Conservation (phyloP, 1,140 invertebrate species). For the Drosophila navojoa region DNA sequence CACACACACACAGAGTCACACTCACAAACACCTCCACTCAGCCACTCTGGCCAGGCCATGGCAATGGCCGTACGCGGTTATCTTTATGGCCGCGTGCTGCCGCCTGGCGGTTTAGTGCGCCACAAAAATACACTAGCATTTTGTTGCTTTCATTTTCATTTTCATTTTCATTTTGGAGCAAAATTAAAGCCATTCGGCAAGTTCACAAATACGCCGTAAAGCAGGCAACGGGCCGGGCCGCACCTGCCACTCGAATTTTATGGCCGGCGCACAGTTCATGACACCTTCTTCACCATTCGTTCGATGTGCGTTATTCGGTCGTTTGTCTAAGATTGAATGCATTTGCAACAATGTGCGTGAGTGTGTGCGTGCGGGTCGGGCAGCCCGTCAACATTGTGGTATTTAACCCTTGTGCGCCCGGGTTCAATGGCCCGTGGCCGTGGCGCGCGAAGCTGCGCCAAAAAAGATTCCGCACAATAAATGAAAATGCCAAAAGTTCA, state of each 20-base stretch:
- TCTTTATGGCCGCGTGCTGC: conserved; percentile 42
- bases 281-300: neutral
- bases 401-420: neutral
- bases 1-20: neutral
- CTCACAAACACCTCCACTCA: neutral
- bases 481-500: conserved; percentile 60
- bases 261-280: neutral
- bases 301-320: conserved; percentile 8
- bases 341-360: neutral
- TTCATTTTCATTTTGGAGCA: conserved; percentile 30
- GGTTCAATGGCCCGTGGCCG: conserved; percentile 41
- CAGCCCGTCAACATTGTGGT: conserved; percentile 2
- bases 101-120: conserved; percentile 33
- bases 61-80: conserved; percentile 35
- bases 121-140: no score
- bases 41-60: neutral
- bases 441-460: conserved; percentile 25
- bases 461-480: conserved; percentile 54
- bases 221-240: neutral
- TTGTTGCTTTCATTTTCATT: no score
- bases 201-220: conserved; percentile 13
- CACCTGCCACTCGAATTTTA: neutral
- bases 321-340: neutral
- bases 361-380: neutral
- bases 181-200: conserved; percentile 31